Conservation (phyloP, 2,113 vertebrate species). For the Aegotheles bennettii region DNA sequence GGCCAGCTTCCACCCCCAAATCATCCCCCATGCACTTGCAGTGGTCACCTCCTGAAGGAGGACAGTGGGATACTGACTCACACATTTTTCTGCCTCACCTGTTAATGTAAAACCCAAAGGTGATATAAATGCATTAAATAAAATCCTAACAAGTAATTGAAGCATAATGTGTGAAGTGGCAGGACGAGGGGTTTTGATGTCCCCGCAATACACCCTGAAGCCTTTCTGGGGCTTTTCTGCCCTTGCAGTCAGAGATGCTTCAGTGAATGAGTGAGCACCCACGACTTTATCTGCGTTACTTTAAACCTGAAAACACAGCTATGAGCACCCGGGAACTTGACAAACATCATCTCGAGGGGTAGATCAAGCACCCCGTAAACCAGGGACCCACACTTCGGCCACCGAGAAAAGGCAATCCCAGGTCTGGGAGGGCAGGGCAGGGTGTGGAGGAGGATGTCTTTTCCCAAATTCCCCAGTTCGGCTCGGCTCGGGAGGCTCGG, state of each 20-base stretch:
- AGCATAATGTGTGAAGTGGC: accelerated
- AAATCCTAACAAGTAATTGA: neutral
- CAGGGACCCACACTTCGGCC: neutral
- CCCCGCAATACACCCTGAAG: neutral
- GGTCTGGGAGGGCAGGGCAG: neutral
- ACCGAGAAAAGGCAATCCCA: neutral
- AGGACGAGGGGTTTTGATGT: neutral
- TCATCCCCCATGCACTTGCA: neutral
- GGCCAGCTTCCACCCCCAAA: neutral
- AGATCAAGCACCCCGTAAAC: neutral
- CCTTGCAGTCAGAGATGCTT: neutral
- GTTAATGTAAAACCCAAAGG: neutral
- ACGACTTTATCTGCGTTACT: no score
- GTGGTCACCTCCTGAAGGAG: neutral
- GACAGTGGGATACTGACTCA: neutral
- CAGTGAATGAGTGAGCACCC: accelerated
- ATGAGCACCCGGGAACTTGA: neutral
- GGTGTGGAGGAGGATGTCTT: neutral
- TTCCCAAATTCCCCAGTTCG: neutral
- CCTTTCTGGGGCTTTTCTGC: neutral
- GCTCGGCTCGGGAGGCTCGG: neutral
- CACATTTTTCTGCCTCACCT: neutral
- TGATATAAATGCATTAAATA: neutral
- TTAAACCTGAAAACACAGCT: neutral
- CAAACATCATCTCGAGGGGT: neutral